Evolutionary conservation across 2,888 invertebrate genomes (phyloP).

Genomic region (Balanococcus diminutus): DNA sequence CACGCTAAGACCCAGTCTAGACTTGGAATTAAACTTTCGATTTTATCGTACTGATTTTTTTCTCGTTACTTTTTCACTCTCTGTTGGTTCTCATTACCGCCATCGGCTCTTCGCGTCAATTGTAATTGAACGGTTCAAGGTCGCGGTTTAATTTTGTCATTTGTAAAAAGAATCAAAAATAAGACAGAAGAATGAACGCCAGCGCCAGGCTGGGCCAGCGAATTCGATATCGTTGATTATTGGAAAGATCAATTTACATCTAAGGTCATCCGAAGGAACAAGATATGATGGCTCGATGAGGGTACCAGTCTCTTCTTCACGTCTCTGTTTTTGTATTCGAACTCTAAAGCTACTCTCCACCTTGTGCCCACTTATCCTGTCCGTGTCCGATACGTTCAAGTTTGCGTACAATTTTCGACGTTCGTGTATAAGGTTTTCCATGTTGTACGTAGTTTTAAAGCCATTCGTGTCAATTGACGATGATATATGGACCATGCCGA

Average conservation of each 20-base stretch:
- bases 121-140: constrained; percentile 7
- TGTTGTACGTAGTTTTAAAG: not conserved
- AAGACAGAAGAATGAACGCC: too few relatives aligned
- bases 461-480: constrained; percentile 24
- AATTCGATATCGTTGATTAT: constrained; percentile 1
- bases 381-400: not conserved
- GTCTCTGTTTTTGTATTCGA: not conserved
- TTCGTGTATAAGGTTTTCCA: not conserved
- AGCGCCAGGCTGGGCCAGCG: too few relatives aligned
- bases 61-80: not conserved
- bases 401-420: not conserved
- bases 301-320: not conserved
- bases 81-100: not conserved
- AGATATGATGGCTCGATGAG: not conserved
- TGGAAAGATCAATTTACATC: not conserved
- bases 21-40: not conserved
- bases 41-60: not conserved
- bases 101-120: not conserved
- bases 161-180: not conserved
- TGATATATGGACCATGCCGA: not conserved
- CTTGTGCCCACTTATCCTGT: not conserved
- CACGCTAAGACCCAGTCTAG: not conserved
- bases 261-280: not conserved
- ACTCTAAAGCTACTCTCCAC: too few relatives aligned
- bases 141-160: not conserved